Evolutionary conservation across 2,797 vertebrate genomes (phyloP).

Genomic region (Sarcophilus harrisii): DNA sequence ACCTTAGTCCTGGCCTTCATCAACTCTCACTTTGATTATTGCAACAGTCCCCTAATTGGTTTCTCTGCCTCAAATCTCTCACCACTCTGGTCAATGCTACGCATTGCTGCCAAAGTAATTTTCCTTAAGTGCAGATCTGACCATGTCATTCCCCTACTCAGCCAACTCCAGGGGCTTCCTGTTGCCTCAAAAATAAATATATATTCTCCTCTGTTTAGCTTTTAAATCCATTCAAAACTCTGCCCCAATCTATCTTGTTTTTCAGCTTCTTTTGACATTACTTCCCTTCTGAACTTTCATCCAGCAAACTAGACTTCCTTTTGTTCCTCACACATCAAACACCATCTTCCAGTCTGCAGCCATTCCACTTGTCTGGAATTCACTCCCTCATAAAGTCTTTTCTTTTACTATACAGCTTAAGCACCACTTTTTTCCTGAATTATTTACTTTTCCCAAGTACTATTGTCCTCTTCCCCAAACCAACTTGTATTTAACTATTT

Average conservation of each 20-base stretch:
- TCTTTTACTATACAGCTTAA: not conserved
- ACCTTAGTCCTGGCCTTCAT: not conserved
- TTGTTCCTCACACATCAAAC: not conserved
- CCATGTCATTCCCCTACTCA: not conserved
- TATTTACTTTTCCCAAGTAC: not conserved
- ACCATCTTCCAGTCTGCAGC: not conserved
- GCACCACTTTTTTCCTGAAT: not conserved
- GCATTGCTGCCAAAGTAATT: not conserved
- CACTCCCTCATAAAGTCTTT: not conserved
- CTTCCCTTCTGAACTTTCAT: not conserved
- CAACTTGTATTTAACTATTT: not conserved
- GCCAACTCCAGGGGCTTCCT: not conserved
- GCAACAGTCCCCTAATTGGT: not conserved
- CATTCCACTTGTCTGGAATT: not conserved
- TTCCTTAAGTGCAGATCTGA: not conserved
- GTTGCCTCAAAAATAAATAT: not conserved
- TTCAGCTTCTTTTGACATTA: not conserved
- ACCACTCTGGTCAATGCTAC: not conserved
- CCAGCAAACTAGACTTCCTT: not conserved
- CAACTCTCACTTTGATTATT: not conserved
- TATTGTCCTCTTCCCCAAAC: not conserved
- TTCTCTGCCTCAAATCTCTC: not conserved
- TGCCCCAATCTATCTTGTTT: not conserved
- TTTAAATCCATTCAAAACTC: not conserved
- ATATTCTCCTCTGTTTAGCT: not conserved